Base-by-base conservation (phyloP, 2,113 vertebrate genomes). In the Diglossa brunneiventris region DNA sequence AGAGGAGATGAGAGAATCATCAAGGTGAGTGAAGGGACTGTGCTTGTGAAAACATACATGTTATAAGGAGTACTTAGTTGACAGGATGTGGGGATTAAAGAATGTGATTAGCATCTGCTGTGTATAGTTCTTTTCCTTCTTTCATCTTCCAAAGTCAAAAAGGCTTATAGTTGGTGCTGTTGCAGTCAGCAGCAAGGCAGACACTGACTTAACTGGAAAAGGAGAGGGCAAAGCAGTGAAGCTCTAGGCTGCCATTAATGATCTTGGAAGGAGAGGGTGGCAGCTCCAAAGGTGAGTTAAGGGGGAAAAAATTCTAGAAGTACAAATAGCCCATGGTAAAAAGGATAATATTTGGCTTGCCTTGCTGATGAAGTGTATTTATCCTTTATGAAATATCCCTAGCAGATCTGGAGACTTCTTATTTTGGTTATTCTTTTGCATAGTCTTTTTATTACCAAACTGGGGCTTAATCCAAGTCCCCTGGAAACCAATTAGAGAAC, bases 401-500 rank as follows among this genome's bases (percentile, higher is more conserved):
- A 82, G 81, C 44, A 83, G 47, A 58, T 35, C 16, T 90, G 47
- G 33, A 82, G 86, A 78, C 9, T 42, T 85, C 27, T 67, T 81
- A 58, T 72, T 96, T 84, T 7, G 3, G 52, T 92, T 90, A n/a
- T 39, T 89, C 87, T 87, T 78, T 78, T 90, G 73, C 53, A 56
- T 7, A 4, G 41, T 53, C 23, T 82, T 93, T 93, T 94, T 83
- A 82, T 83, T 93, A 86, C 56, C 83, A 89, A 89, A 50, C 12
- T 50, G 56, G 64, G 27, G 52, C 56, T 81, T 92, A 81, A 81
- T 89, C 64, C 52, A 74, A 83, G 61, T 92, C 80, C 93, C 86
- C 42, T 89, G 61, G 88, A 95, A 95, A 90, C 88, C 80, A 94
- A 86, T 96, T 95, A 90, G 42, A 92, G 76, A 83, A 49, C 22